Base-by-base conservation (phyloP, 2,113 vertebrate genomes). In the Stegostoma tigrinum region DNA sequence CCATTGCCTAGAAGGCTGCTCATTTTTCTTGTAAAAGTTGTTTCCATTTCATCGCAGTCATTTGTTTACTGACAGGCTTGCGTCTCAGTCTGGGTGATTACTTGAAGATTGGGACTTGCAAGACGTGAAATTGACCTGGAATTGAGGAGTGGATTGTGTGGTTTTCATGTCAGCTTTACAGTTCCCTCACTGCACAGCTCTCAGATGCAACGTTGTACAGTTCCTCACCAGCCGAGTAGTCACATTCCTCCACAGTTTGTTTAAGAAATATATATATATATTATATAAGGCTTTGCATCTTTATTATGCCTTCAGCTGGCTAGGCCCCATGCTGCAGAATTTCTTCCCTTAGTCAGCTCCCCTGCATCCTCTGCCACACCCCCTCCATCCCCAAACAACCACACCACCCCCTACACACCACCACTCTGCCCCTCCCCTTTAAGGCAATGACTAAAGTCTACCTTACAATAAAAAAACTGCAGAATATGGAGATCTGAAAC, bases 111-210 rank as follows among this genome's bases (percentile, higher is more conserved):
- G 89, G 61, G 89, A 66, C 38, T 91, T 91, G 66, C 61, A 93
- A 66, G 89, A 93, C 34, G 89, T 66, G 89, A 91, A 64, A 66
- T 91, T 91, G 89, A 91, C 89, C 61, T 91, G 89, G 89, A 91
- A 66, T 66, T 66, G 89, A 91, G 34, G 89, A 66, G 89, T 66
- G 89, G 38, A 66, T 93, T 93, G 61, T n/a, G 12, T 21, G 89
- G 89, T 5, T 93, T 93, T 66, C 38, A 67, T 61, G 64, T 61
- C 61, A 66, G 89, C 89, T 66, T 38, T 34, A 17, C 87, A 61
- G 27, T 17, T n/a, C 87, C 27, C 52, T 90, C 27, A 17, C 87
- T 90, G 87, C 48, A 61, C 24, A 34, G 27, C 27, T 52, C 27
- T 90, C 21, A 52, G 85, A 45, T 10, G 85, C 80, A 83, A 42